A percentile compares a stretch with the other conserved stretches of the same genome.
Evolutionary conservation across 2,113 vertebrate species (phyloP).

Genomic region (Cebidichthys violaceus): DNA sequence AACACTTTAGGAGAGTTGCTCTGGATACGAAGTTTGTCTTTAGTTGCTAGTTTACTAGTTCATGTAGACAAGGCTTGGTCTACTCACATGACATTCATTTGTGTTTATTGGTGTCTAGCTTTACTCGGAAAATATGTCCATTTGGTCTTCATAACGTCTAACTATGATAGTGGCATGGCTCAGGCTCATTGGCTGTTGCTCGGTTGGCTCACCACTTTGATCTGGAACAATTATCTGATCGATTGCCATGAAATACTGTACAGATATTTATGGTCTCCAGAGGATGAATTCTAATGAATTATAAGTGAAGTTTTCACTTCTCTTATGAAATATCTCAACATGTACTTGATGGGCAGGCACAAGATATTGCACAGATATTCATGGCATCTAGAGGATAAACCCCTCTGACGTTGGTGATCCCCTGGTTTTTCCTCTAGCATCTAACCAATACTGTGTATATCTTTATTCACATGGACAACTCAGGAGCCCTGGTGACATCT

Average conservation of each 20-base stretch:
- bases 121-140: not conserved
- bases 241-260: not conserved
- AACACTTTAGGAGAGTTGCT: not conserved
- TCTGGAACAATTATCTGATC: not conserved
- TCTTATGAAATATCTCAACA: not conserved
- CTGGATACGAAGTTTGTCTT: not conserved
- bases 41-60: not conserved
- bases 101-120: not conserved
- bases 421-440: not conserved
- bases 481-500: not conserved
- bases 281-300: not conserved
- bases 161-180: not conserved
- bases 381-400: not conserved
- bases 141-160: not conserved
- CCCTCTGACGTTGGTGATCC: not conserved
- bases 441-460: not conserved
- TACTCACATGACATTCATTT: not conserved
- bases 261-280: not conserved
- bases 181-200: not conserved
- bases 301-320: not conserved
- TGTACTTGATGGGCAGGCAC: not conserved
- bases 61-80: not conserved
- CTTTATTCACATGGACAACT: not conserved
- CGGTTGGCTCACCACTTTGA: not conserved
- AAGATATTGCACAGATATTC: not conserved